These are phyloP conservation scores for Biston stratarius DNA, from an alignment of 2,888 invertebrate genomes.

Conservation along the genomic window DNA sequence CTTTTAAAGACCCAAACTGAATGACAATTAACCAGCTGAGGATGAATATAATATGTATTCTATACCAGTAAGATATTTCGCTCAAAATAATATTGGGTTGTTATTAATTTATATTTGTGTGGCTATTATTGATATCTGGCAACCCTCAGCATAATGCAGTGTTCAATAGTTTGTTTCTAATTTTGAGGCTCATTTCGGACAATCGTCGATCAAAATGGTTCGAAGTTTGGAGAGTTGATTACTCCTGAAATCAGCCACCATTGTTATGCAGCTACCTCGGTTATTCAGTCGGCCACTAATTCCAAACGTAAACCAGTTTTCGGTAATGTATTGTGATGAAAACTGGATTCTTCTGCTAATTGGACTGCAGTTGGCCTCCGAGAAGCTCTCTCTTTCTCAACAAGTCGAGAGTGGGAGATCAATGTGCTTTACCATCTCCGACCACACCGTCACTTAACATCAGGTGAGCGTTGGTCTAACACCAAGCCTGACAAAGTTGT, in stretches of 20 bases:
- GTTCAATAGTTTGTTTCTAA: conserved; percentile 49
- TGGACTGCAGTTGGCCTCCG: background rate
- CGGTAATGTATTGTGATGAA: background rate
- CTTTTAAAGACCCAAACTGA: too few species aligned
- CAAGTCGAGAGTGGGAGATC: too few species aligned
- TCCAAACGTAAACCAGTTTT: conserved; percentile 8
- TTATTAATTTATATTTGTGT: too few species aligned
- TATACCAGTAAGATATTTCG: too few species aligned
- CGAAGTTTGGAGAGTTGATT: conserved; percentile 30
- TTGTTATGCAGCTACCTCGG: conserved; percentile 20
- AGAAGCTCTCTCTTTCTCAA: background rate
- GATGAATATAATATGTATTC: too few species aligned
- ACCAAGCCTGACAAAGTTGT: too few species aligned
- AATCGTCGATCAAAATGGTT: conserved; percentile 31
- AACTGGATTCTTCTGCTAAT: conserved; percentile 2
- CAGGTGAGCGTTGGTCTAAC: too few species aligned
- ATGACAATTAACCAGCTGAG: too few species aligned
- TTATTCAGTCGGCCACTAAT: background rate
- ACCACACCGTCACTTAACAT: too few species aligned
- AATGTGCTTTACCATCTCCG: too few species aligned
- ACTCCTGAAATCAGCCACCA: conserved; percentile 18
- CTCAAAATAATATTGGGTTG: too few species aligned
- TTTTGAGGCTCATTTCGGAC: conserved; percentile 42
- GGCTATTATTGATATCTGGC: background rate
- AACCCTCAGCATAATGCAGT: conserved; percentile 28